A percentile compares a stretch with the other conserved stretches of the same genome.
Conservation (phyloP, 2,888 invertebrate genomes). For the Lordiphosa fenestrarum region DNA sequence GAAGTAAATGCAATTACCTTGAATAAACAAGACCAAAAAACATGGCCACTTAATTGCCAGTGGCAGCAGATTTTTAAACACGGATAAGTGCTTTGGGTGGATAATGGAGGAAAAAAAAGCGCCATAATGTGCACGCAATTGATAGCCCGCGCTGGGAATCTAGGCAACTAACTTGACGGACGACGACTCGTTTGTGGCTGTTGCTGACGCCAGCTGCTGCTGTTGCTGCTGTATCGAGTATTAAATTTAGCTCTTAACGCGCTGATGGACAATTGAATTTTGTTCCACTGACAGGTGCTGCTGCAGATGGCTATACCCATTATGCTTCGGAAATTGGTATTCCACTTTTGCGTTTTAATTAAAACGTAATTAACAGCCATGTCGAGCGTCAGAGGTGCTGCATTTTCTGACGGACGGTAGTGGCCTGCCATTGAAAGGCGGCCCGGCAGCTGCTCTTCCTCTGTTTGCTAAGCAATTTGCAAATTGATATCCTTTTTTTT, state of each 20-base stretch:
- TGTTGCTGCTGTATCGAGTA: constrained; percentile 19
- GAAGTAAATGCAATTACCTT: constrained; percentile 27
- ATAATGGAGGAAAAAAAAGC: no score
- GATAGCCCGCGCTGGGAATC: no score
- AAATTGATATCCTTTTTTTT: constrained; percentile 36
- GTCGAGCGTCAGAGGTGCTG: constrained; percentile 29
- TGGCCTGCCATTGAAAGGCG: constrained; percentile 6
- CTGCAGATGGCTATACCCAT: constrained; percentile 33
- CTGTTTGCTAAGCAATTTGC: constrained; percentile 16
- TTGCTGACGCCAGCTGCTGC: constrained; percentile 20
- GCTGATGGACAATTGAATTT: constrained; percentile 56
- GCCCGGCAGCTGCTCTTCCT: constrained; percentile 23
- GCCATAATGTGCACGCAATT: no score
- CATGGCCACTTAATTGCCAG: constrained; percentile 15
- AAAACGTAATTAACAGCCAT: constrained; percentile 66
- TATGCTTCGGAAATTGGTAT: constrained; percentile 13
- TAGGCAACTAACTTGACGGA: constrained; percentile 1
- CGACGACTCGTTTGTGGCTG: constrained; percentile 27
- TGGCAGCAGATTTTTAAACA: constrained; percentile 3
- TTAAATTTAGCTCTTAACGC: constrained; percentile 46
- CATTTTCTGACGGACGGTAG: constrained; percentile 20
- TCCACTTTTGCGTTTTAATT: constrained; percentile 55
- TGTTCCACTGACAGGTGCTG: constrained; percentile 26
- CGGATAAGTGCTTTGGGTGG: background rate
- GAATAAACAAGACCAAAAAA: constrained; percentile 18